These are phyloP conservation scores for Eupeodes luniger DNA, from an alignment of 2,888 invertebrate genomes.

Conservation along the genomic window DNA sequence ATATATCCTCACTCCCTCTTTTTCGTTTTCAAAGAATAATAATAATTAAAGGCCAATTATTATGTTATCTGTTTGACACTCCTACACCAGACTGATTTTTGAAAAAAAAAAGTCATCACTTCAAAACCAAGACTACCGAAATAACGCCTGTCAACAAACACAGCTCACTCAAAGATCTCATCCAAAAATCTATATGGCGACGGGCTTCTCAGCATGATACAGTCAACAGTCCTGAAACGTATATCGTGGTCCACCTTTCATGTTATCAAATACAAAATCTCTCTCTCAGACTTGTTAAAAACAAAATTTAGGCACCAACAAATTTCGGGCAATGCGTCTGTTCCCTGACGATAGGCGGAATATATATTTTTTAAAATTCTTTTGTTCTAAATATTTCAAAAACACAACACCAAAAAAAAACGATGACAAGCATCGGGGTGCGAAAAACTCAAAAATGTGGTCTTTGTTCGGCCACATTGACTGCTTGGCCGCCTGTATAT, in stretches of 20 bases:
- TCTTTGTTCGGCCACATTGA: slow-evolving; percentile 72
- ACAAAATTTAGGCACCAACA: slow-evolving; percentile 39
- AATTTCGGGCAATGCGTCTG: slow-evolving; percentile 11
- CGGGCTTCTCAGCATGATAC: slow-evolving; percentile 58
- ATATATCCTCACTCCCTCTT: no score
- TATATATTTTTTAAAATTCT: background rate
- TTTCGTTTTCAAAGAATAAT: no score
- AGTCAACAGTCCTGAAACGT: background rate
- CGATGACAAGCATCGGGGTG: slow-evolving; percentile 35
- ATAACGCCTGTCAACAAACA: slow-evolving; percentile 18
- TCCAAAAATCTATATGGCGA: slow-evolving; percentile 32
- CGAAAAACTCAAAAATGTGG: slow-evolving; percentile 68
- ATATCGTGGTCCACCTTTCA: slow-evolving; percentile 53
- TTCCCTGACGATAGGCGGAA: background rate
- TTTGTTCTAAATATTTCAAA: slow-evolving; percentile 38
- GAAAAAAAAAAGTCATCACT: background rate
- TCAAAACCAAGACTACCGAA: slow-evolving; percentile 41
- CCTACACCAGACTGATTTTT: slow-evolving; percentile 30
- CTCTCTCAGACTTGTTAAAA: slow-evolving; percentile 11
- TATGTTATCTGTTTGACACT: slow-evolving; percentile 38
- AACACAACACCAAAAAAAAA: background rate
- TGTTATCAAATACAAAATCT: slow-evolving; percentile 34
- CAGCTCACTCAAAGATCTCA: background rate
- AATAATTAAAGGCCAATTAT: background rate
- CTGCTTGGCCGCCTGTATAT: background rate